Base-by-base conservation (phyloP, 2,888 invertebrate genomes). In the Rhaphigaster nebulosa region DNA sequence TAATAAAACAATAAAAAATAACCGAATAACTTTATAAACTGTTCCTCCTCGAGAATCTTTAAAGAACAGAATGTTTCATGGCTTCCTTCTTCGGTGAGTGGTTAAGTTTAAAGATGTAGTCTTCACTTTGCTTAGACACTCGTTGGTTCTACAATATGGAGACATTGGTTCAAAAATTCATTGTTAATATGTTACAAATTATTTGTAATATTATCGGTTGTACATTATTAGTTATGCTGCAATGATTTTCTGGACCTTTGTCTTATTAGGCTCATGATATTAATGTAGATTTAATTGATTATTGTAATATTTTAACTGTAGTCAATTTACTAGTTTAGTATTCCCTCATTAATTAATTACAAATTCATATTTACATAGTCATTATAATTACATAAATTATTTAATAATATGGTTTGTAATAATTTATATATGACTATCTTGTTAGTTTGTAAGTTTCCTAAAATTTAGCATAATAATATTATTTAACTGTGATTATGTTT, bases 241-340 rank as follows among this genome's bases (percentile, higher is more conserved):
- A 91, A 91, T 91, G 91, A 76, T 90, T 87, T 90, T 91, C 91
- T 91, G 91, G 91, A 91, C 91, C 91, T 91, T 91, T 91, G 91
- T 91, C 91, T 91, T 84, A 84, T 23, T 76, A 76, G 70, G 84
- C 84, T 84, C 84, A 45, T 84, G 84, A 84, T 84, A 84, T 45
- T 84, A 84, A 60, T 87, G 3, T 56, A 65, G 34, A 15, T 54
- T 65, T 89, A 60, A 38, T 70, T 29, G 45, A 56, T 84, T 38
- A 41, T 90, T 87, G 87, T 54, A 76, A 56, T 76, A 70, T 90
- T 70, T 45, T 76, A 76, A 90, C 29, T 90, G 18, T 45, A 80
- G 41, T 90, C 38, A 41, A 26, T 90, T 70, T 80, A 45, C 34
- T 52, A 45, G 50, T 90, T 56, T 84, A 84, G 41, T 84, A 41